These are phyloP conservation scores for Rhinoptilus africanus DNA, from an alignment of 2,113 vertebrate genomes.

Conservation along the genomic window DNA sequence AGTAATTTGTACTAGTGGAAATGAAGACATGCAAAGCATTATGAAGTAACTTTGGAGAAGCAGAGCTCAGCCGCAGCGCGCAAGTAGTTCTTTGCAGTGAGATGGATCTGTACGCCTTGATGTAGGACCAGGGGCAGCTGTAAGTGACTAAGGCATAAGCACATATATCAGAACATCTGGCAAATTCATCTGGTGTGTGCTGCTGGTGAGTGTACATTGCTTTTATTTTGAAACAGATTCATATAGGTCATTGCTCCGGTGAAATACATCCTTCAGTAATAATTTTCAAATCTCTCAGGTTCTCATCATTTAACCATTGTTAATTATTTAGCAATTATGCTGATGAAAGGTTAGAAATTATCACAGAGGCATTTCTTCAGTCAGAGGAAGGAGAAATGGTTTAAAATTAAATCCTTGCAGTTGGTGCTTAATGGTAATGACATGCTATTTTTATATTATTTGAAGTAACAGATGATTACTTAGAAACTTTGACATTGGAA, in stretches of 20 bases:
- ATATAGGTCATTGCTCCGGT: constrained; percentile 24
- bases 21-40: neutral
- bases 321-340: constrained; percentile 73
- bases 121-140: neutral
- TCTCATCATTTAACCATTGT: constrained; percentile 62
- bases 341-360: constrained; percentile 73
- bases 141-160: neutral
- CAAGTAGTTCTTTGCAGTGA: neutral
- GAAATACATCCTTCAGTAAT: constrained; percentile 49
- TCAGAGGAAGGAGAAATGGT: constrained; percentile 24
- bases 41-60: neutral
- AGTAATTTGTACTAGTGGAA: neutral
- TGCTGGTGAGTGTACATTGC: neutral
- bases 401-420: constrained; percentile 65
- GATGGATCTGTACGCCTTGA: neutral
- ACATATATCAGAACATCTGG: neutral
- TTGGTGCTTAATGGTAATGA: constrained; percentile 63
- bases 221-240: constrained; percentile 34
- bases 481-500: constrained; percentile 37
- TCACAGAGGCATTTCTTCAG: constrained; percentile 54
- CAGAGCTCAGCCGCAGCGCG: neutral
- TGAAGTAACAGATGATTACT: constrained; percentile 67
- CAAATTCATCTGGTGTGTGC: neutral
- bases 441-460: constrained; percentile 65
- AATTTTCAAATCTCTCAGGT: constrained; percentile 61